Evolutionary conservation across 2,797 vertebrate genomes (phyloP).

Genomic region (Myotis vivesi): DNA sequence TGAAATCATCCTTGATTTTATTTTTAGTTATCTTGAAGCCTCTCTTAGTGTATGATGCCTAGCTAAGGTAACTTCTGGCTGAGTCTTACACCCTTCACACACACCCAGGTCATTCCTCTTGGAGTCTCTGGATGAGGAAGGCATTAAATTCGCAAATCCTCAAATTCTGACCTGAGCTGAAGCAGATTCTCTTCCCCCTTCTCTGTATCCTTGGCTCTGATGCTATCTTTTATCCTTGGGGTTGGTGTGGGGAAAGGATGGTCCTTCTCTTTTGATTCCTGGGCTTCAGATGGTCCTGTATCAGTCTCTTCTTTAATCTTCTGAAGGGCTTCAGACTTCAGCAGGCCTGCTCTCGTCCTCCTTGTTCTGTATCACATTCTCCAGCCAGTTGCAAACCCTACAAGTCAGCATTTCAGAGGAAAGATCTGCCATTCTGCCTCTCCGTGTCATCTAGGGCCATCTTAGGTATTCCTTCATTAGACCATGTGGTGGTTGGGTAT

Average conservation of each 20-base stretch:
- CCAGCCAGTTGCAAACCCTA: not conserved
- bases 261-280: not conserved
- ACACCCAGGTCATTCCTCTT: not conserved
- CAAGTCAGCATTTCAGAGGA: not conserved
- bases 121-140: not conserved
- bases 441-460: not conserved
- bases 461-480: not conserved
- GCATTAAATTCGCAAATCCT: not conserved
- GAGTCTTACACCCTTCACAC: not conserved
- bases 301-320: not conserved
- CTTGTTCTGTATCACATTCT: not conserved
- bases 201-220: not conserved
- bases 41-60: not conserved
- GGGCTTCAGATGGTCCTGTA: not conserved
- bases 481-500: not conserved
- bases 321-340: not conserved
- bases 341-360: not conserved
- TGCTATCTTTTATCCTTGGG: not conserved
- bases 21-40: conserved; percentile 14
- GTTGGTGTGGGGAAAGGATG: not conserved
- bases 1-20: not conserved
- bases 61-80: conserved; percentile 22
- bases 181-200: not conserved
- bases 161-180: not conserved
- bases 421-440: not conserved